Conservation (phyloP, 2,113 vertebrate species). For the Daboia siamensis region DNA sequence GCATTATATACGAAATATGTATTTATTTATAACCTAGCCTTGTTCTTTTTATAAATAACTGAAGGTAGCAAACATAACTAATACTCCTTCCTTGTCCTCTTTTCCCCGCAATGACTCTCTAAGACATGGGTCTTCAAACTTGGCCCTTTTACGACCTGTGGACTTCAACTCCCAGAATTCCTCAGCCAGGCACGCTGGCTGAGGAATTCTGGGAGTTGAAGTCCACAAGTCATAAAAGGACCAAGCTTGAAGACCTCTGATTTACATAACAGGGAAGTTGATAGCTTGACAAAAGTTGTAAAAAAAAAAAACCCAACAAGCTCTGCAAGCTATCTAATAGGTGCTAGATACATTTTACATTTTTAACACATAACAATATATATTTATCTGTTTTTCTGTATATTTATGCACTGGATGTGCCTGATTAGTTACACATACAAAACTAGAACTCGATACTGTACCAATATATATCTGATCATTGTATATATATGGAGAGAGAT, state of each 20-base stretch:
- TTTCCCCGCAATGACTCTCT: not conserved
- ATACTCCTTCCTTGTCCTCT: not conserved
- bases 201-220: too few species aligned
- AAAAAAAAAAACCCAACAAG: not conserved
- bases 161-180: too few species aligned
- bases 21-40: not conserved
- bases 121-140: too few species aligned
- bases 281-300: not conserved
- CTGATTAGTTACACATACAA: not conserved
- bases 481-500: not conserved
- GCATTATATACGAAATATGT: not conserved
- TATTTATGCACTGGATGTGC: not conserved
- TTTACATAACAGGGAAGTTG: not conserved
- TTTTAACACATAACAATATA: not conserved
- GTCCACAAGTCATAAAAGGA: too few species aligned
- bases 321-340: not conserved
- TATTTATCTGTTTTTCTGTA: not conserved
- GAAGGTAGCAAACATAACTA: not conserved
- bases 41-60: not conserved
- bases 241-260: too few species aligned
- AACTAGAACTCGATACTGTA: not conserved
- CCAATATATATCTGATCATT: not conserved
- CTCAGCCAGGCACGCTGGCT: too few species aligned
- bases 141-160: too few species aligned
- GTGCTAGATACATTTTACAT: not conserved